Percentiles rank a stretch among this genome's conserved stretches.
Conservation (phyloP, 2,113 vertebrate genomes). For the Percina caprodes region DNA sequence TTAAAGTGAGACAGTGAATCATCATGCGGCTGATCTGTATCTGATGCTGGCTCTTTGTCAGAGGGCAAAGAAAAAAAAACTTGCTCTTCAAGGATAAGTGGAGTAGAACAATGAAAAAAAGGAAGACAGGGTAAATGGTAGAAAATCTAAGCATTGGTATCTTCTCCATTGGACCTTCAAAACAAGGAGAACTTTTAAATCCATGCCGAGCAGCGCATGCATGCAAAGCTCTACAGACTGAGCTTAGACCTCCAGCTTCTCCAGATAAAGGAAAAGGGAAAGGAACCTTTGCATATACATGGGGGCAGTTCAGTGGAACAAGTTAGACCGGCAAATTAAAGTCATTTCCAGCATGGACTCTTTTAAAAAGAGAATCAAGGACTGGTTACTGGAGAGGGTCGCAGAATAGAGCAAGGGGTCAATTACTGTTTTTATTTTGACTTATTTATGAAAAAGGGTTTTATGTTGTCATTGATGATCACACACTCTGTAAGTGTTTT, state of each 20-base stretch:
- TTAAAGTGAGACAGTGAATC: background rate
- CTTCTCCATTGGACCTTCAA: background rate
- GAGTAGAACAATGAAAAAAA: constrained; percentile 1
- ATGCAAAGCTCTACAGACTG: background rate
- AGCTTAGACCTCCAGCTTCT: background rate
- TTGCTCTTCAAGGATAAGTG: background rate
- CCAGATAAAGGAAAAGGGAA: background rate
- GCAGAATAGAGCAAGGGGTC: no score
- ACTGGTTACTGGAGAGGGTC: no score
- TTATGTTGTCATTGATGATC: no score
- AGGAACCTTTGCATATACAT: no score
- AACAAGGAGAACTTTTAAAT: background rate
- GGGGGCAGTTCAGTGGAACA: no score
- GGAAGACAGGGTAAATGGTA: background rate
- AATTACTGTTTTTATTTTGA: no score
- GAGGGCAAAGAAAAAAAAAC: background rate
- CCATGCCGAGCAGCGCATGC: background rate
- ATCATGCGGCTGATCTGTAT: background rate
- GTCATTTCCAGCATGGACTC: no score
- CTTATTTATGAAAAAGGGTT: no score
- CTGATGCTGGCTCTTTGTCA: background rate
- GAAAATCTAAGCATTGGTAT: background rate
- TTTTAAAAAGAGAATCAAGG: no score
- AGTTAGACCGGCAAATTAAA: no score
- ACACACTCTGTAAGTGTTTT: no score